These are phyloP conservation scores for Trachelus iudaicus DNA, from an alignment of 2,888 invertebrate species.

Conservation along the genomic window DNA sequence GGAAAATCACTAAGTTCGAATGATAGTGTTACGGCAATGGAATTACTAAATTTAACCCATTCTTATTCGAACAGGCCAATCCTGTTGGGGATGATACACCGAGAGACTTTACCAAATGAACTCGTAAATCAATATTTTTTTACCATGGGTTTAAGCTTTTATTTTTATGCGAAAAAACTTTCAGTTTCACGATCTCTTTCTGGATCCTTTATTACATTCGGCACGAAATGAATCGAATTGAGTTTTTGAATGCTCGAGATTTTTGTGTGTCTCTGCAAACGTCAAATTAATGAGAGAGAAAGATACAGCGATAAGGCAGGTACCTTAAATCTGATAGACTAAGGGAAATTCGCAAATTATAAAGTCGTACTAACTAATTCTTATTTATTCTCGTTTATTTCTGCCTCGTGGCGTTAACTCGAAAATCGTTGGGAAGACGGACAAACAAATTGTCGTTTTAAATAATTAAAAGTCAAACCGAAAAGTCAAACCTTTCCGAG, in stretches of 20 bases:
- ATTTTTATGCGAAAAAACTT: too few species aligned
- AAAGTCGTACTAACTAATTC: not conserved
- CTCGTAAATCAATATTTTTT: conserved; percentile 11
- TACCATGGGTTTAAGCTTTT: too few species aligned
- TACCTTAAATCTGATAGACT: not conserved
- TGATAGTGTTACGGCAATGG: conserved; percentile 6
- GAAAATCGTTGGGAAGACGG: not conserved
- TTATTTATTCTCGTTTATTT: not conserved
- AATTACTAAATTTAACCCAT: conserved; percentile 16
- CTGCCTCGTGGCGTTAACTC: not conserved
- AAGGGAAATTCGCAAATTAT: not conserved
- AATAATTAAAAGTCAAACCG: conserved; percentile 37
- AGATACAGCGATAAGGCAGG: not conserved
- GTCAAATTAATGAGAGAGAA: not conserved
- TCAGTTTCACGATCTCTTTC: too few species aligned
- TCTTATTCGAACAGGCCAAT: too few species aligned
- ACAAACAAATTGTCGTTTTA: conserved; percentile 14
- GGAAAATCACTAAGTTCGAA: not conserved
- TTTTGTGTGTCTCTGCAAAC: too few species aligned
- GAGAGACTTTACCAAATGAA: conserved; percentile 12
- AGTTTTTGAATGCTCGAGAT: too few species aligned
- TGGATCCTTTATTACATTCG: too few species aligned
- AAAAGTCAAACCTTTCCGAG: conserved; percentile 22
- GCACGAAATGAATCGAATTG: too few species aligned
- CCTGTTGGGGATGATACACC: not conserved